Evolutionary conservation across 2,888 invertebrate genomes (phyloP), one percentile per base, ranked within the genome.

Genomic region (Spialia ferax): DNA sequence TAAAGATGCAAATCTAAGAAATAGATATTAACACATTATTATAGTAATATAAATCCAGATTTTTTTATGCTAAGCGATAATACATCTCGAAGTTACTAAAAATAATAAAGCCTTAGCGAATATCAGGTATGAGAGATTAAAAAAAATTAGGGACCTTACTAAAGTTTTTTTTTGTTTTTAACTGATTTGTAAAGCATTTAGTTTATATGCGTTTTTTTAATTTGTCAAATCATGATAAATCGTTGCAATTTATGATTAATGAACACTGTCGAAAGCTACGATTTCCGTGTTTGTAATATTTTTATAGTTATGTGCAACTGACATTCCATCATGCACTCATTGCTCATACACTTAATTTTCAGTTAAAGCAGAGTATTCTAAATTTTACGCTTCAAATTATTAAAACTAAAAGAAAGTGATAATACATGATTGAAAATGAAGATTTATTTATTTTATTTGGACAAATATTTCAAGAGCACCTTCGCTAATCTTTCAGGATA

Each of bases 41-140:
- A 38, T 38, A 38, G 29, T 29, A 29, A 32, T 32, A 32, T 1
- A 15, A 42, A 15, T 42, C 7, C 42, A 42, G 42, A 42, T 2
- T 2, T 15, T 38, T 42, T 42, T 42, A 15, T 42, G 42, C 42
- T 42, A 42, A 42, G 42, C 42, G 42, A 42, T 42, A 42, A 42
- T 42, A 42, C 42, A 42, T 3, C 38, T 38, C 15, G n/a, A 15
- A 7, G 42, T 7, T 42, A 42, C 5, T 15, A 5, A 13, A 26
- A 15, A 42, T 42, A 15, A 42, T 42, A 42, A 42, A 42, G 42
- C 42, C 42, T 42, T 42, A 42, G 42, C 42, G 42, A 42, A 42
- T 42, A 42, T 42, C 15, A 42, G 42, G n/a, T 15, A 42, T 42
- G 5, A 42, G 15, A 15, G 15, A 2, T 2, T 15, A 15, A 42